Conservation (phyloP, 2,797 vertebrate genomes). For the Denticeps clupeoides region DNA sequence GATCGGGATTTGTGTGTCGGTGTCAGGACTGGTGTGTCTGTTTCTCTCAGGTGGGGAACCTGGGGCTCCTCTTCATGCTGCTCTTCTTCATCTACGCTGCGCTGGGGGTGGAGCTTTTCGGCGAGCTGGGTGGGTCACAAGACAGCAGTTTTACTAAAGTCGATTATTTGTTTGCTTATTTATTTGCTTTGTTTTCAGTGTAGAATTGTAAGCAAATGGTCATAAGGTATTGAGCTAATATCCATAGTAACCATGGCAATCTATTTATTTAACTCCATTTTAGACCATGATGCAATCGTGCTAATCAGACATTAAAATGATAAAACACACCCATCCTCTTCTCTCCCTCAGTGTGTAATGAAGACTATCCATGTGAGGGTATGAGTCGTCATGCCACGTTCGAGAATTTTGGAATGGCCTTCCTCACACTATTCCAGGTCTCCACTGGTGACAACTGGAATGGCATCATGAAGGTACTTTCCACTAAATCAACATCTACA, state of each 20-base stretch:
- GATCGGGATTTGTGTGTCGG: no score
- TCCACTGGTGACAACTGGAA: constrained; percentile 98
- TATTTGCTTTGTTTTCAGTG: background rate
- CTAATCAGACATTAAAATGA: no score
- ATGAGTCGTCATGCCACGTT: constrained; percentile 98
- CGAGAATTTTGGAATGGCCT: constrained; percentile 97
- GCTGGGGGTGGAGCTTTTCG: constrained; percentile 93
- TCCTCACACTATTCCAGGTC: constrained; percentile 94
- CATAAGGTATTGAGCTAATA: no score
- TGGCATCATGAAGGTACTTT: constrained; percentile 98
- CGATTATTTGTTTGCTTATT: background rate
- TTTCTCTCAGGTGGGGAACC: constrained; percentile 84
- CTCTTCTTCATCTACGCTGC: constrained; percentile 99
- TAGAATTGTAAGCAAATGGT: no score
- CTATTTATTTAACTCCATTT: no score
- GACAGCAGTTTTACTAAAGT: background rate
- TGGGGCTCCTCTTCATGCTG: constrained; percentile 96
- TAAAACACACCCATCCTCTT: constrained; percentile 2
- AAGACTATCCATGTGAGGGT: constrained; percentile 90
- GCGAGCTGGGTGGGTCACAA: constrained; percentile 79
- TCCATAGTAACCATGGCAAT: no score
- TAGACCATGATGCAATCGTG: no score
- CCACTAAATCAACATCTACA: no score
- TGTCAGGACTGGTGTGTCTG: constrained; percentile 13
- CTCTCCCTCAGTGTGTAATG: constrained; percentile 73